phyloP scores from a whole-genome alignment of 2,113 vertebrate species.

The Coreoperca whiteheadi region DNA sequence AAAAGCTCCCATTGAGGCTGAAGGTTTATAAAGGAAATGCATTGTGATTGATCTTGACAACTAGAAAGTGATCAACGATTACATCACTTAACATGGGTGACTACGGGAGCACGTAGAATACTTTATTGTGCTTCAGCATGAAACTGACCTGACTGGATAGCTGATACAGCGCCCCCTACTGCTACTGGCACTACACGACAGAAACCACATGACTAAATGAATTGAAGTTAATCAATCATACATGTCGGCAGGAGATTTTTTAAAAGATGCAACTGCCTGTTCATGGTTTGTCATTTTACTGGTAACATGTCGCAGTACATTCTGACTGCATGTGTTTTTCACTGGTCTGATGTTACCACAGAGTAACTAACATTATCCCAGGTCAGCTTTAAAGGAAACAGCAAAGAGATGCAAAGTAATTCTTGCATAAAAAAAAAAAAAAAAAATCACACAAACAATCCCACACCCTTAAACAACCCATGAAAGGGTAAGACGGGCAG shows the following conservation, averaged over 20 bases:
- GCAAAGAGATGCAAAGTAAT: neutral
- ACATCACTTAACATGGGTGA: neutral
- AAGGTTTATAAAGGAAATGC: neutral
- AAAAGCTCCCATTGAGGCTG: conserved; percentile 6
- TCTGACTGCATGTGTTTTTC: neutral
- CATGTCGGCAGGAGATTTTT: neutral
- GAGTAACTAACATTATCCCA: neutral
- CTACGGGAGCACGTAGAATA: neutral
- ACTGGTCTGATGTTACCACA: neutral
- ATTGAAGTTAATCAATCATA: too few relatives aligned
- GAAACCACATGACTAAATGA: neutral
- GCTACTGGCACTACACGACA: neutral
- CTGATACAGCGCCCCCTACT: conserved; percentile 1
- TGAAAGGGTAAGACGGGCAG: neutral
- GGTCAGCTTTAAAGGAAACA: neutral
- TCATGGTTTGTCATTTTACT: neutral
- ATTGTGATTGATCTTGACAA: neutral
- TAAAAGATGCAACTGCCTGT: neutral
- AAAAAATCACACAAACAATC: too few relatives aligned
- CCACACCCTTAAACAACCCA: neutral
- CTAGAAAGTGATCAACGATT: neutral
- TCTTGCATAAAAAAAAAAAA: neutral
- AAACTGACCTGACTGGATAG: neutral
- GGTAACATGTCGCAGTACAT: neutral
- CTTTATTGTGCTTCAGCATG: neutral